A percentile compares a stretch with the other conserved stretches of the same genome.
These are phyloP conservation scores for Epinephelus moara DNA, from an alignment of 2,113 vertebrate species.

Conservation along the genomic window DNA sequence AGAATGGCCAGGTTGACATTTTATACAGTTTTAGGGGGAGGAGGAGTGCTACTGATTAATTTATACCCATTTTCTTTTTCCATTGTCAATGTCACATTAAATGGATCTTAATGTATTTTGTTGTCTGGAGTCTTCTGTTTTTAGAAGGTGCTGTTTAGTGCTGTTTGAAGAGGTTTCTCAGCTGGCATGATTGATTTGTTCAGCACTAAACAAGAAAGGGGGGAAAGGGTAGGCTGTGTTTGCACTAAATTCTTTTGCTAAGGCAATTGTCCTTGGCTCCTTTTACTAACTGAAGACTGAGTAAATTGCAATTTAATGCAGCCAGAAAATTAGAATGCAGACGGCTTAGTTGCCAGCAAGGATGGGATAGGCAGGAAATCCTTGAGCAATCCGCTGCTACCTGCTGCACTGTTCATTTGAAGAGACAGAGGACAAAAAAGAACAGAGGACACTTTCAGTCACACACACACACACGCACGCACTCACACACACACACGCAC, in stretches of 20 bases:
- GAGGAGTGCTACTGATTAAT: slow-evolving; percentile 58
- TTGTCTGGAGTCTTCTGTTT: slow-evolving; percentile 79
- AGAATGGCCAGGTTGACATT: slow-evolving; percentile 9
- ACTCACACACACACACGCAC: slow-evolving; percentile 21
- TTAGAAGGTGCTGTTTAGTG: slow-evolving; percentile 57
- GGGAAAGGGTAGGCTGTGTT: slow-evolving; percentile 57
- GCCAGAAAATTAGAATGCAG: slow-evolving; percentile 78
- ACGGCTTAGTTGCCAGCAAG: slow-evolving; percentile 65
- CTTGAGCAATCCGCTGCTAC: slow-evolving; percentile 62
- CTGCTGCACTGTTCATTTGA: slow-evolving; percentile 71
- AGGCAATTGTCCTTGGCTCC: slow-evolving; percentile 75
- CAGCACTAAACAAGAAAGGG: slow-evolving; percentile 55
- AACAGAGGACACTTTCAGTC: slow-evolving; percentile 64
- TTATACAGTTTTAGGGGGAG: slow-evolving; percentile 44
- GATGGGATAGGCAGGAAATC: slow-evolving; percentile 65
- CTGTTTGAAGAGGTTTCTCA: slow-evolving; percentile 59
- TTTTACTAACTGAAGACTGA: slow-evolving; percentile 70
- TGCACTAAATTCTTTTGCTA: slow-evolving; percentile 66
- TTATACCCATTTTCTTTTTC: slow-evolving; percentile 51
- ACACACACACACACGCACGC: slow-evolving; percentile 15
- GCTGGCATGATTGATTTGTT: slow-evolving; percentile 70
- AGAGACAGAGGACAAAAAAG: slow-evolving; percentile 53
- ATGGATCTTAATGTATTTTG: slow-evolving; percentile 76
- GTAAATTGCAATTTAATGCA: slow-evolving; percentile 76
- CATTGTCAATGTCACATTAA: slow-evolving; percentile 80